Conservation (phyloP, 2,888 invertebrate genomes). For the Scrobipalpa costella region DNA sequence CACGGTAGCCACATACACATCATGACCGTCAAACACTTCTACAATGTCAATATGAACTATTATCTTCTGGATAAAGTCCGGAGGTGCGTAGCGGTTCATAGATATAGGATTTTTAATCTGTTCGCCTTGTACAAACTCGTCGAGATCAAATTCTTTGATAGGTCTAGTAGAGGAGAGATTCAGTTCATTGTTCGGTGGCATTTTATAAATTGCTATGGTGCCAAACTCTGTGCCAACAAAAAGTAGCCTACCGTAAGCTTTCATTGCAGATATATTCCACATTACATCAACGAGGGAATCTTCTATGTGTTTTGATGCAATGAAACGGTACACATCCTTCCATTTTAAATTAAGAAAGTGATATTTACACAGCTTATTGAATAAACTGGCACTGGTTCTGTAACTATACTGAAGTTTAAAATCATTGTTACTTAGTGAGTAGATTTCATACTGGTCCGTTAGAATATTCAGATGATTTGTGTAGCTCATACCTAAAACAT, state of each 20-base stretch:
- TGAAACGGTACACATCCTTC: conserved; percentile 10
- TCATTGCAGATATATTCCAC: conserved; percentile 19
- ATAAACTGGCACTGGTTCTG: neutral
- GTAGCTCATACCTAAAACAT: conserved; percentile 10
- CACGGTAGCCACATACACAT: conserved; percentile 9
- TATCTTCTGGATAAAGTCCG: neutral
- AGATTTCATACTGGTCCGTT: conserved; percentile 8
- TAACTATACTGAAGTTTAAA: conserved; percentile 14
- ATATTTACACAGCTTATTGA: neutral
- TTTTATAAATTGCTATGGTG: neutral
- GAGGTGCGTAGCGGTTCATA: neutral
- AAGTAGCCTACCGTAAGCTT: neutral
- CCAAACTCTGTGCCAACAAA: conserved; percentile 8
- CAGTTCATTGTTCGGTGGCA: conserved; percentile 9
- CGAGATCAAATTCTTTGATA: conserved; percentile 8
- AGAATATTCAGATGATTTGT: conserved; percentile 18
- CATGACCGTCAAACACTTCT: conserved; percentile 1
- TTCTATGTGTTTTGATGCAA: conserved; percentile 7
- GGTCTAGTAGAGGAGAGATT: neutral
- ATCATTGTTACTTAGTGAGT: neutral
- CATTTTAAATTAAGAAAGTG: conserved; percentile 13
- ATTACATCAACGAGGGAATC: conserved; percentile 8
- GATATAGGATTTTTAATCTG: neutral
- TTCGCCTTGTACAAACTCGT: neutral
- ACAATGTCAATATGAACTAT: neutral